Base-by-base conservation (phyloP, 1,140 invertebrate species). In the Calliopsis andreniformis region DNA sequence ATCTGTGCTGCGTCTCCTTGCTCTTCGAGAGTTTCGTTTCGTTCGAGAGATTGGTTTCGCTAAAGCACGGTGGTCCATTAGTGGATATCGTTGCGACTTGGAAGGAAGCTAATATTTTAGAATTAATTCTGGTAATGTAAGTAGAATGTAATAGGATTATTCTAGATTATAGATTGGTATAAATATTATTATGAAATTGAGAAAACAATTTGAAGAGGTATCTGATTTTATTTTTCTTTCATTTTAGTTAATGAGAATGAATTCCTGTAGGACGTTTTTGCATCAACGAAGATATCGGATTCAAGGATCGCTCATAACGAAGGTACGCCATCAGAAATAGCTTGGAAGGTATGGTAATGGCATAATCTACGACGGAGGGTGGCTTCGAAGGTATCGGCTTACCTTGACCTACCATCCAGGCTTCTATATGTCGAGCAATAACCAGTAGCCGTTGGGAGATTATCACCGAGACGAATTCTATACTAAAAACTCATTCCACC, bases 401-500 rank as follows among this genome's bases (percentile, higher is more conserved):
- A 79, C 82, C 47, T 76, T 62, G 62, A 59, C 43, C 66, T 51
- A 77, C 47, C 72, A 66, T 68, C 66, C 62, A 39, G 28, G 28
- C 28, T 59, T 53, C 61, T 58, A 79, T 71, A 61, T 62, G 28
- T 58, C 56, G 61, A 70, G 64, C 72, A 85, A 85, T 87, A 89
- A 89, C 86, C 89, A 83, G 89, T 91, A 90, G 90, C 89, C 70
- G 75, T 59, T 67, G 56, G 25, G 67, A 84, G 86, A 90, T 89
- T 90, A 91, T 91, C 87, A 86, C 88, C 89, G 86, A 64, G 80
- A 83, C 89, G 86, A 91, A 90, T 90, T 82, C 82, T 67, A 62
- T 73, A 63, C 69, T 81, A 85, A 83, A 89, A 90, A 87, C 86
- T 89, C 82, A 88, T 91, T 90, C 82, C 61, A 68, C 39, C 63